Evolutionary conservation across 2,797 vertebrate species (phyloP), one percentile per base, ranked within the genome.

Genomic region (Rhynchotus rufescens): DNA sequence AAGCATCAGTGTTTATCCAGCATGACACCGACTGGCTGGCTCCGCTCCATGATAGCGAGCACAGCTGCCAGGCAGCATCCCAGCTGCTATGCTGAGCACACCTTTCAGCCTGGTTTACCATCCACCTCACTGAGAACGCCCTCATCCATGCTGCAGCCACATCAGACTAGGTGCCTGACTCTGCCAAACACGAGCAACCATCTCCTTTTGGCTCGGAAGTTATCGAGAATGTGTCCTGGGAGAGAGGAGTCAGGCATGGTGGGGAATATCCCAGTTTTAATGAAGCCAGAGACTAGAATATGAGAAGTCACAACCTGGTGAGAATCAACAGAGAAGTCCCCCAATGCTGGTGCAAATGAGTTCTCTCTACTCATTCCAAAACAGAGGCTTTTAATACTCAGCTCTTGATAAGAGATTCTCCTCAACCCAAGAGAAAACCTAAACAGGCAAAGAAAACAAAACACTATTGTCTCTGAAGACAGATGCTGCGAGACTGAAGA

Each of bases 11-110:
- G 36, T 38, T 64, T 77, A 51, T 34, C 45, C 42, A 57, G 45
- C 32, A 38, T 51, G 40, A 38, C 44, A 61, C 30, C 36, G 44
- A 14, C 32, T 6, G 10, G 1, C 28, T 61, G 44, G 7, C 13
- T 80, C 30, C 0, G 0, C 30, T 25, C 47, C 59, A 7, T 2
- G 3, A 34, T 51, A 56, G 15, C 2, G 11, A 68, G 42, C 36
- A 26, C 17, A 28, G 49, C 22, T 61, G 28, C 20, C 40, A 42
- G 40, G 16, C 40, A 56, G 52, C 21, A 44, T 23, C 38, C 17
- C 47, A 69, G 17, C 66, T 52, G 25, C 9, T 9, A 30, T 20
- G 47, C 47, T 26, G 34, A 69, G 34, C 8, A 20, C 12, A 38
- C 47, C 67, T 30, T 28, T 30, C 26, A 7, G 25, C 34, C 47